Evolutionary conservation across 2,113 vertebrate genomes (phyloP).

Genomic region (Dasypus novemcinctus): DNA sequence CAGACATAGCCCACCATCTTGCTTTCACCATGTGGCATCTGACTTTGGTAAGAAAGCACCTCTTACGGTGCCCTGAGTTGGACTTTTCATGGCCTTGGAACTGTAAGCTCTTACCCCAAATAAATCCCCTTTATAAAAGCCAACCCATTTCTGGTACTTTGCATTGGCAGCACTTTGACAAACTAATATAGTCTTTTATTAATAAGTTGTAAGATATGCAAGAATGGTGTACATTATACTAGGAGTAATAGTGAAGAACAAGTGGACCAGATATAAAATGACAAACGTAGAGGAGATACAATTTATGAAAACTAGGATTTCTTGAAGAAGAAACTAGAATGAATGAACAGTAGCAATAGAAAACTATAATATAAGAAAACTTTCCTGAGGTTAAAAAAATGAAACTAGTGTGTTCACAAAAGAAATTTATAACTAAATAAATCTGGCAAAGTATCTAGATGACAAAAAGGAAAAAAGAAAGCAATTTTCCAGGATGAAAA

Average conservation of each 20-base stretch:
- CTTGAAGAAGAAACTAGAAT: background rate
- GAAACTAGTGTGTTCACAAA: background rate
- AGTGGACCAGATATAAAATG: background rate
- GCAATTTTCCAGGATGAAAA: background rate
- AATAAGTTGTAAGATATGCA: background rate
- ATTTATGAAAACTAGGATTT: background rate
- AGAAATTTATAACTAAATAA: background rate
- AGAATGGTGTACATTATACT: background rate
- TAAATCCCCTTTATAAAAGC: no score
- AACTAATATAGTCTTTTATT: background rate
- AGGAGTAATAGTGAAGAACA: conserved; percentile 22
- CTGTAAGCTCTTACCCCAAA: no score
- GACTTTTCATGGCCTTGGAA: no score
- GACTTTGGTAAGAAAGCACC: no score
- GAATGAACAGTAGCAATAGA: background rate
- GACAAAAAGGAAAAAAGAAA: background rate
- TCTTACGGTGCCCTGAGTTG: no score
- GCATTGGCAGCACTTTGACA: no score
- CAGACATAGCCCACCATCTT: no score
- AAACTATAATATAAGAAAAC: background rate
- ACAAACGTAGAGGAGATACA: background rate
- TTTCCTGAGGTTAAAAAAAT: background rate
- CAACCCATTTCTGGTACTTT: no score
- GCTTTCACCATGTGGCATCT: no score
- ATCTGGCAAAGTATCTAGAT: background rate